A percentile compares a stretch with the other conserved stretches of the same genome.
Conservation (phyloP, 2,888 invertebrate genomes). For the Osmoderma eremita region DNA sequence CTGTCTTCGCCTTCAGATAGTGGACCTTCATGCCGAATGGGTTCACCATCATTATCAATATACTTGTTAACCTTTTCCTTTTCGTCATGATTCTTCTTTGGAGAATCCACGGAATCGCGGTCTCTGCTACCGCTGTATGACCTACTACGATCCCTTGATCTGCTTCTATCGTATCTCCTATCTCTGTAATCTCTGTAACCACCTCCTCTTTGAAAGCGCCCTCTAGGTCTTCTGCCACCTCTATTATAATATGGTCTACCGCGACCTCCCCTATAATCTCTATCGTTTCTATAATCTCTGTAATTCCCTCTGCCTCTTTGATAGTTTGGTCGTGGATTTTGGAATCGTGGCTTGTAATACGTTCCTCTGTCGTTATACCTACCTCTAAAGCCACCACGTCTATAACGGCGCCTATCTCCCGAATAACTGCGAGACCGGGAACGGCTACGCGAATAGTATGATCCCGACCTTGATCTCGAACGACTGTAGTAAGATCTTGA, state of each 20-base stretch:
- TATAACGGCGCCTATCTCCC: conserved; percentile 64
- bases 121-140: conserved; percentile 67
- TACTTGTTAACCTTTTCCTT: conserved; percentile 71
- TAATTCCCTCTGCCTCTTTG: conserved; percentile 64
- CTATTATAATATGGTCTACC: conserved; percentile 58
- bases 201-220: conserved; percentile 56
- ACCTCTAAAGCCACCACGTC: conserved; percentile 65
- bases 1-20: conserved; percentile 70
- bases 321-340: conserved; percentile 65
- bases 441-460: conserved; percentile 69
- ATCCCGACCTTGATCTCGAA: conserved; percentile 64
- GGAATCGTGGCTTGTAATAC: conserved; percentile 83
- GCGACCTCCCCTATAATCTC: conserved; percentile 59
- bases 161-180: conserved; percentile 72
- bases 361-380: conserved; percentile 75
- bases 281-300: conserved; percentile 59
- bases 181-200: conserved; percentile 76
- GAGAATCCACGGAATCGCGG: conserved; percentile 56
- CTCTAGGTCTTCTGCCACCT: conserved; percentile 49
- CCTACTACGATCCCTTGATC: conserved; percentile 64
- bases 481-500: conserved; percentile 73
- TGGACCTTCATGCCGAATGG: conserved; percentile 67
- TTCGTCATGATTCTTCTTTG: conserved; percentile 55
- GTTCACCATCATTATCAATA: conserved; percentile 62
- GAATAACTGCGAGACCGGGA: conserved; percentile 70